Percentiles rank a stretch among this genome's conserved stretches.
Conservation (phyloP, 2,888 invertebrate genomes). For the Xylocampa areola region DNA sequence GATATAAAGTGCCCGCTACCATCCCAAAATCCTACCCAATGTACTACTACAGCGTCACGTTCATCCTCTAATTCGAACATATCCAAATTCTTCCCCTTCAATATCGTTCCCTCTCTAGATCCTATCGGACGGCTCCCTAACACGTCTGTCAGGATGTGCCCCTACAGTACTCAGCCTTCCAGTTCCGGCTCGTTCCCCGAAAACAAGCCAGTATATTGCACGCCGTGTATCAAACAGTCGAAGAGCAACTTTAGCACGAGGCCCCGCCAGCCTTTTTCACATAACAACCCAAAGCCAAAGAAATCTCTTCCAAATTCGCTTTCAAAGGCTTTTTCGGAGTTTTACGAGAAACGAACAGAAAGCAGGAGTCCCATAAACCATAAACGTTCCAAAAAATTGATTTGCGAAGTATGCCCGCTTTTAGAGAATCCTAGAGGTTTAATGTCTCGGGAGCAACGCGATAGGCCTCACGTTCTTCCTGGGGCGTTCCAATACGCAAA, state of each 20-base stretch:
- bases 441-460: constrained; percentile 61
- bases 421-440: constrained; percentile 59
- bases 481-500: constrained; percentile 60
- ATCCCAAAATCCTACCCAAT: background rate
- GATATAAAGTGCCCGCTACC: constrained; percentile 34
- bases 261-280: background rate
- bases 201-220: constrained; percentile 8
- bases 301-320: constrained; percentile 8
- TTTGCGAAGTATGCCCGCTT: constrained; percentile 42
- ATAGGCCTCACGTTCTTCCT: constrained; percentile 59
- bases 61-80: no score
- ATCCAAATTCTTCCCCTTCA: constrained; percentile 68
- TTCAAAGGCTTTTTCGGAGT: constrained; percentile 25
- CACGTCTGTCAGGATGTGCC: constrained; percentile 44
- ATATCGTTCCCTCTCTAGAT: constrained; percentile 31
- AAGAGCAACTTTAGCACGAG: background rate
- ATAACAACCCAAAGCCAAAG: constrained; percentile 10
- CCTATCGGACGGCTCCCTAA: constrained; percentile 20
- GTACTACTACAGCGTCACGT: constrained; percentile 1
- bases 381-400: constrained; percentile 17
- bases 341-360: constrained; percentile 13
- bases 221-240: constrained; percentile 11
- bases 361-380: constrained; percentile 32
- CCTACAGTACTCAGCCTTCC: constrained; percentile 52
- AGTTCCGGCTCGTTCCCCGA: constrained; percentile 1